Evolutionary conservation across 1,140 invertebrate species (phyloP).

Genomic region (Nymphalis io): DNA sequence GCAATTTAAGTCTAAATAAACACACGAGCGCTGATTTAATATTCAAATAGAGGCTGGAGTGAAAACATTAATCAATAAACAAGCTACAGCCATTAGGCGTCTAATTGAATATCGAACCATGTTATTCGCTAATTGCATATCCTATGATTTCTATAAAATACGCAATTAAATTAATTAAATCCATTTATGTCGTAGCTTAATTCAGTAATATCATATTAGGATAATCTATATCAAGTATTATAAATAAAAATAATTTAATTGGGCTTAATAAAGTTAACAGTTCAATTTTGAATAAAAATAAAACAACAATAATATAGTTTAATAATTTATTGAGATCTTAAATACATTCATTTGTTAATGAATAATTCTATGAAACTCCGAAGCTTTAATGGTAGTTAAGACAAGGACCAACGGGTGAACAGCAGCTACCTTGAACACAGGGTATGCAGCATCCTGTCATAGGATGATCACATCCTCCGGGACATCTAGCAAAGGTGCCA

Average conservation of each 20-base stretch:
- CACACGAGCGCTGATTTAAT: background rate
- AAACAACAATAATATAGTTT: no score
- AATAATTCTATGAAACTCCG: no score
- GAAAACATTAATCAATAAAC: background rate
- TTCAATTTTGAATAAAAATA: no score
- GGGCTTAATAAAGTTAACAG: no score
- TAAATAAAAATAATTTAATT: no score
- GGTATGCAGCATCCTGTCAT: conserved; percentile 37
- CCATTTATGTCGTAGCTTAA: background rate
- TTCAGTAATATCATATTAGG: no score
- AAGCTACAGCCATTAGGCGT: background rate
- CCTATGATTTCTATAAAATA: conserved; percentile 9
- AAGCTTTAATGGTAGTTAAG: conserved; percentile 51
- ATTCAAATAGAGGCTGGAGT: background rate
- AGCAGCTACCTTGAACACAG: conserved; percentile 62
- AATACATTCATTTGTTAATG: no score
- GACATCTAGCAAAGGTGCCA: conserved; percentile 61
- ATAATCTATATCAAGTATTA: no score
- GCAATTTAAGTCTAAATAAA: no score
- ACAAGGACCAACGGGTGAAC: conserved; percentile 59
- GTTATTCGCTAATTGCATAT: conserved; percentile 22
- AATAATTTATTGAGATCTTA: no score
- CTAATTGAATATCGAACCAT: background rate
- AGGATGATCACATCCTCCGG: conserved; percentile 54
- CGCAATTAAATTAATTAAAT: conserved; percentile 5